These are phyloP conservation scores for Chrysemys picta DNA, from an alignment of 2,113 vertebrate genomes.

Conservation along the genomic window DNA sequence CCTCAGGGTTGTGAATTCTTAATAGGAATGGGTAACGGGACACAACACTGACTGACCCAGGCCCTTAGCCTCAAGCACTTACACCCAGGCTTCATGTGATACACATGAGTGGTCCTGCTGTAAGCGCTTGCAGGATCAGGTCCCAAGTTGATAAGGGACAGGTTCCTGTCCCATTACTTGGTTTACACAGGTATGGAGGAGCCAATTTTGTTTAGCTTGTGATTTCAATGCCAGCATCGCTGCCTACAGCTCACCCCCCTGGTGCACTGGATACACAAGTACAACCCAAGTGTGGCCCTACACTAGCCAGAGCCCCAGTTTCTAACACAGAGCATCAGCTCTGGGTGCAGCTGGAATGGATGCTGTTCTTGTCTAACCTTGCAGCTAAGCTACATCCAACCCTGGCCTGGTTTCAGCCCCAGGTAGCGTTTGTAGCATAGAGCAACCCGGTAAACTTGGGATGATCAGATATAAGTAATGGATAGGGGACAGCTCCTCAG, in stretches of 20 bases:
- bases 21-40: neutral
- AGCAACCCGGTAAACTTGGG: neutral
- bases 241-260: too few species aligned
- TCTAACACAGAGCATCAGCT: neutral
- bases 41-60: neutral
- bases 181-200: too few species aligned
- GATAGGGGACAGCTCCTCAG: neutral
- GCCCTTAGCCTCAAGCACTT: neutral
- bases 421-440: neutral
- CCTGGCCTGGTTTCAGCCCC: neutral
- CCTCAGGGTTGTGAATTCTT: neutral
- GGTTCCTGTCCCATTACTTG: neutral
- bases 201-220: neutral
- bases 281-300: neutral
- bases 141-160: neutral
- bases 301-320: too few species aligned
- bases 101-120: neutral
- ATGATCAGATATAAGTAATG: neutral
- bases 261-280: neutral
- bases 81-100: neutral
- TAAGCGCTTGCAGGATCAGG: neutral
- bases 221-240: neutral
- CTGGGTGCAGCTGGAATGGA: neutral
- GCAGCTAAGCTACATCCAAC: neutral
- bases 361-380: neutral